Conservation (phyloP, 2,797 vertebrate species). For the Phoeniculus purpureus region DNA sequence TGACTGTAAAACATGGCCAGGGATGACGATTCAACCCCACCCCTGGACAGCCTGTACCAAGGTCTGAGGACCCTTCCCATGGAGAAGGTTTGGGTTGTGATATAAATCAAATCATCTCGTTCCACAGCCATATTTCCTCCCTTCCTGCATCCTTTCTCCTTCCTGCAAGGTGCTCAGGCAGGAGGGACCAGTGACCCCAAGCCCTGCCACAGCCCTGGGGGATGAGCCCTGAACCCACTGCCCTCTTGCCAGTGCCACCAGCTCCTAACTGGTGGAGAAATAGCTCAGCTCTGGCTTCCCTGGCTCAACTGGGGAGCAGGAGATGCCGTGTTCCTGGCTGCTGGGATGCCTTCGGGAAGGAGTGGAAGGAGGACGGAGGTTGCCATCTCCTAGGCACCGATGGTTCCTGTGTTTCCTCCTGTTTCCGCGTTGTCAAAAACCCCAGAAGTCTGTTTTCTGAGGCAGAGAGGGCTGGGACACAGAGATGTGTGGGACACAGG, state of each 20-base stretch:
- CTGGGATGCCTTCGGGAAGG: neutral
- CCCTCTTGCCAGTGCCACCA: neutral
- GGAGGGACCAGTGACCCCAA: accelerated
- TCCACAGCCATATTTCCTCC: neutral
- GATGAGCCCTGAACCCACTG: neutral
- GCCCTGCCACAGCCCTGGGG: neutral
- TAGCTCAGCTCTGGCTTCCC: accelerated
- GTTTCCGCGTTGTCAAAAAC: neutral
- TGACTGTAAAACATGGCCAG: too few species aligned
- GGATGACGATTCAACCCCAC: too few species aligned
- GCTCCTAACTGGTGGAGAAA: neutral
- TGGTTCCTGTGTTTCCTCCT: neutral
- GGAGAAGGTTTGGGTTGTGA: too few species aligned
- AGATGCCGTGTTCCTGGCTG: neutral
- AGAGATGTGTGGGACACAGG: neutral
- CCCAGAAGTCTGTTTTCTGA: neutral
- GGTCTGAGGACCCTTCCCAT: too few species aligned
- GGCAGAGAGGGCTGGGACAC: neutral
- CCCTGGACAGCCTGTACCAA: too few species aligned
- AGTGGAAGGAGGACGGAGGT: neutral
- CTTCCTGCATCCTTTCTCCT: neutral
- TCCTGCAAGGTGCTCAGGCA: neutral
- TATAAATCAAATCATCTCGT: neutral
- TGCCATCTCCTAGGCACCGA: neutral
- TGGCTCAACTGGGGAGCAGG: accelerated